Evolutionary conservation across 2,888 invertebrate genomes (phyloP), one percentile per base, ranked within the genome.

Genomic region (Asteroscopus sphinx): DNA sequence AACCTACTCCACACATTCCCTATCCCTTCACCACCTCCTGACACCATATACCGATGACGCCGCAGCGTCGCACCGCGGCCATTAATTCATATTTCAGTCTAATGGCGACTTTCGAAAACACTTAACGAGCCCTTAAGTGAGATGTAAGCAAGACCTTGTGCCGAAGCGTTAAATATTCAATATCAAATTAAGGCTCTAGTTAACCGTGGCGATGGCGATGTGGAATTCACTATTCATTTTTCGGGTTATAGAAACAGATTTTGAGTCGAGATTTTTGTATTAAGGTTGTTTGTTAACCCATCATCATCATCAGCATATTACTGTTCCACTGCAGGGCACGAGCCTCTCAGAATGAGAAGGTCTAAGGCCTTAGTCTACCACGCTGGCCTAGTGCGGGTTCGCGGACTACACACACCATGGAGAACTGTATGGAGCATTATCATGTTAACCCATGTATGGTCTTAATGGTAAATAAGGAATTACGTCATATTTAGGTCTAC

Each of bases 41-140:
- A 78, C 76, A 80, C 76, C 80, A 69, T 81, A 79, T 80, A 82
- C 83, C 81, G 85, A 88, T 87, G 88, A 90, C 89, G 91, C 83
- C 87, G 82, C 78, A 78, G 61, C 82, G 87, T 83, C 87, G 87
- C 83, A 81, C 71, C 73, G 72, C 79, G 69, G 76, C 83, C 87
- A 88, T 91, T 91, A 92, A 92, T 93, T 89, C 87, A 94, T 93
- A 92, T 91, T 93, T 93, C 86, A 93, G 83, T 86, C 88, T 91
- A 90, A 92, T 89, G 87, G 88, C 85, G 87, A 88, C 90, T 91
- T 91, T 90, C 81, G 80, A 87, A 90, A 91, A 91, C 90, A 89
- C 88, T 90, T 90, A 89, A 88, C 87, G 83, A 81, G 67, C 79
- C 74, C 76, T 77, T 88, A 88, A 91, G 87, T 89, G 87, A 89